These are phyloP conservation scores for Lasiommata megera DNA, from an alignment of 2,888 invertebrate species.

Conservation along the genomic window DNA sequence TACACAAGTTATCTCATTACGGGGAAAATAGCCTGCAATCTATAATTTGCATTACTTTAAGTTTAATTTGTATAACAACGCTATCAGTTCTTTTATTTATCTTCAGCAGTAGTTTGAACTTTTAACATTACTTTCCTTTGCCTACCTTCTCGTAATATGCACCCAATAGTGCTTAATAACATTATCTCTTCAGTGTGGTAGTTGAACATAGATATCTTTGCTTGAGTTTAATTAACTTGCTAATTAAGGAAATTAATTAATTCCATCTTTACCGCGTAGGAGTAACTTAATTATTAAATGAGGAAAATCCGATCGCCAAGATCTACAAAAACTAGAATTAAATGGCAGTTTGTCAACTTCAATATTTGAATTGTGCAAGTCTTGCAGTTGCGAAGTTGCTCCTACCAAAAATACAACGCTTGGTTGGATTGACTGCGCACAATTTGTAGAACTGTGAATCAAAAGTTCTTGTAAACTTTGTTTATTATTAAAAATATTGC, in stretches of 20 bases:
- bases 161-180: too few relatives aligned
- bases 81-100: too few relatives aligned
- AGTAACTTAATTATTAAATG: not conserved
- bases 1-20: too few relatives aligned
- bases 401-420: not conserved
- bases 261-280: not conserved
- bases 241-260: not conserved
- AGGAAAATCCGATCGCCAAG: not conserved
- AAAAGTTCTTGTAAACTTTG: constrained; percentile 20
- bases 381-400: constrained; percentile 52
- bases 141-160: too few relatives aligned
- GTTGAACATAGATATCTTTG: too few relatives aligned
- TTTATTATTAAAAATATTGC: not conserved
- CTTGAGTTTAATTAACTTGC: too few relatives aligned
- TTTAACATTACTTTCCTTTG: too few relatives aligned
- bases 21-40: too few relatives aligned
- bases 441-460: not conserved
- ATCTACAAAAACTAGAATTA: constrained; percentile 37
- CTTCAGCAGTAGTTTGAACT: too few relatives aligned
- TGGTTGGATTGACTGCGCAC: not conserved
- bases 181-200: too few relatives aligned
- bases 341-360: constrained; percentile 62
- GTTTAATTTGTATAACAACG: too few relatives aligned
- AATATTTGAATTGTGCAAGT: constrained; percentile 63
- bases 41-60: too few relatives aligned